Conservation (phyloP, 2,797 vertebrate species). For the Eulemur albifrons region DNA sequence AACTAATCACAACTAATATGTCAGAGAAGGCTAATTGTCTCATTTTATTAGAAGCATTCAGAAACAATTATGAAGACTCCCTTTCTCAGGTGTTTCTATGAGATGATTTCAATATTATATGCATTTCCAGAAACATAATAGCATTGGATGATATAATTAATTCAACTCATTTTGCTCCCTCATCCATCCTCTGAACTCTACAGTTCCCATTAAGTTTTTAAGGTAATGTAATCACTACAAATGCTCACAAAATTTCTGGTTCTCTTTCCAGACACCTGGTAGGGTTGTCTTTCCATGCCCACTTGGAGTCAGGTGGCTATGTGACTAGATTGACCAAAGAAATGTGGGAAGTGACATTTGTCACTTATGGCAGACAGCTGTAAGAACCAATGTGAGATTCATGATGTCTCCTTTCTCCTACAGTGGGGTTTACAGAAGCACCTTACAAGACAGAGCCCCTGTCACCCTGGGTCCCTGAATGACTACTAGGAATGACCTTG, state of each 20-base stretch:
- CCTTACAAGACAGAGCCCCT: background rate
- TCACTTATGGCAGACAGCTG: background rate
- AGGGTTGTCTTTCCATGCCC: background rate
- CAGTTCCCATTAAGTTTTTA: slow-evolving; percentile 2
- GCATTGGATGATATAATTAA: slow-evolving; percentile 55
- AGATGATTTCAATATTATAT: slow-evolving; percentile 49
- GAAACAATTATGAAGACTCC: slow-evolving; percentile 48
- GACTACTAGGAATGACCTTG: background rate
- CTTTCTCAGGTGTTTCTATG: slow-evolving; percentile 49
- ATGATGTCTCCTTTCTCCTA: background rate
- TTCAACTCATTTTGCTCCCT: slow-evolving; percentile 36
- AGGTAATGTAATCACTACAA: background rate
- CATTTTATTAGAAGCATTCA: slow-evolving; percentile 58
- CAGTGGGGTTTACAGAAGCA: background rate
- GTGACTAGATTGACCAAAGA: background rate
- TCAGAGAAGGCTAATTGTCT: slow-evolving; percentile 42
- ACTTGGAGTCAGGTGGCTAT: background rate
- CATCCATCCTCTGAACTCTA: slow-evolving; percentile 19
- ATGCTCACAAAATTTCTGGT: background rate
- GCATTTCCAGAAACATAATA: slow-evolving; percentile 53
- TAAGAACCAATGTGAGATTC: background rate
- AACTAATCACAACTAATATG: slow-evolving; percentile 54
- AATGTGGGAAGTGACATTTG: background rate
- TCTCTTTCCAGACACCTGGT: background rate
- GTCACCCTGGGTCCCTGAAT: background rate